phyloP scores from a whole-genome alignment of 2,113 vertebrate genomes.

The Phylloscopus trochilus region DNA sequence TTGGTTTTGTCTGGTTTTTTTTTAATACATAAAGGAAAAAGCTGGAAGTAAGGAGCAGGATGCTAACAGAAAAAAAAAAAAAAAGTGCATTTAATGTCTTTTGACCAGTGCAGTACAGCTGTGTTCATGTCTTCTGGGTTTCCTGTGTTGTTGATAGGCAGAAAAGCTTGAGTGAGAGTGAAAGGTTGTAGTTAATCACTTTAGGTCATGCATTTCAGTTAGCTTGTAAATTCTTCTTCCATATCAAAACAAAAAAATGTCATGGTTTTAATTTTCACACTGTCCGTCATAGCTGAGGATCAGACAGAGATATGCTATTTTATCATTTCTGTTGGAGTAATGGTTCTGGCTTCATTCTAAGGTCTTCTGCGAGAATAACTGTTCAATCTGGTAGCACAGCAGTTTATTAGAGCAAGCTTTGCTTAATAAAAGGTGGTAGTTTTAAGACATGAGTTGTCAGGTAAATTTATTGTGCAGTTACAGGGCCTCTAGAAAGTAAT shows the following conservation, averaged over 20 bases:
- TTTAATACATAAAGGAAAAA: not conserved
- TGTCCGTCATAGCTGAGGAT: not conserved
- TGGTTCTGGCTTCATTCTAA: not conserved
- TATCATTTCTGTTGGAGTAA: not conserved
- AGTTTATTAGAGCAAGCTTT: not conserved
- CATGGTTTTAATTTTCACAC: not conserved
- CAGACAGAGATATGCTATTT: not conserved
- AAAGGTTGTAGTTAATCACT: not conserved
- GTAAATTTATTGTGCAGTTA: not conserved
- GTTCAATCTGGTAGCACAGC: not conserved
- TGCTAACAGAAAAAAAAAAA: not conserved
- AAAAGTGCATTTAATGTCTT: not conserved
- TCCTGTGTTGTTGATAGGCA: not conserved
- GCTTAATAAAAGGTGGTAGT: not conserved
- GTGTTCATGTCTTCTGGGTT: not conserved
- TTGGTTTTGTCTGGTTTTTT: not conserved
- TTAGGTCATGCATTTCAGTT: not conserved
- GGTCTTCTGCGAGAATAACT: not conserved
- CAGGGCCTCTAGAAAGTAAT: not conserved
- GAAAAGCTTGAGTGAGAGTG: not conserved
- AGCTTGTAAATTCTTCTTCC: not conserved
- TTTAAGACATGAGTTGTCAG: not conserved
- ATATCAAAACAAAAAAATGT: not conserved
- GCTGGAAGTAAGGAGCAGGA: not conserved
- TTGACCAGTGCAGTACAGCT: not conserved